Base-by-base conservation (phyloP, 1,140 invertebrate species). In the Aphaenogaster ashmeadi region DNA sequence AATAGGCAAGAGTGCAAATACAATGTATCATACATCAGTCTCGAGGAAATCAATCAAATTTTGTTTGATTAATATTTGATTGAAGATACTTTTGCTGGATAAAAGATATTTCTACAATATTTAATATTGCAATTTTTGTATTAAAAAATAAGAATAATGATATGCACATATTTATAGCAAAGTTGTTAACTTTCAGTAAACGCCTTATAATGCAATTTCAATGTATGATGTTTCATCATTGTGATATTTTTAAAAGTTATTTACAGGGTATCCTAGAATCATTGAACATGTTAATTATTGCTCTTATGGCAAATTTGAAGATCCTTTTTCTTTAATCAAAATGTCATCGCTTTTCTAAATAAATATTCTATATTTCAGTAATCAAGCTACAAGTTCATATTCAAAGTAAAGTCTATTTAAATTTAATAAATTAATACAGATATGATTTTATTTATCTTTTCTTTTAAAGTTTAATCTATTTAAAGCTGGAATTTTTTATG, bases 111-210 rank as follows among this genome's bases (percentile, higher is more conserved):
- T 50, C 50, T 69, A 50, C 8, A 21, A 67, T 1, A 8, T 41
- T 62, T 64, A 33, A 64, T 64, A 38, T 60, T 69, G 21, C 3
- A 69, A 47, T 69, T 3, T 69, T 69, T 50, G 13, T 47, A 62
- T 69, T 67, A 67, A 67, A 62, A 67, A 67, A 67, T 67, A 44
- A 44, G 7, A 67, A 27, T 44, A 67, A 67, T 11, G 6, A 56
- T 52, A 74, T 74, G 52, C 52, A 41, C 6, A 74, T 58, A 18
- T 74, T 54, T 21, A 58, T 58, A 36, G 27, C 47, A 72, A 72
- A 33, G 1, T 71, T 47, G n/a, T 54, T 54, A 54, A 74, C 9
- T 56, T 72, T 52, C 6, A 3, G 2, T 58, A 74, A 75, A 75
- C 11, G 2, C 9, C 0, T 75, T 41, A 38, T 41, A 75, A 75